Conservation (phyloP, 2,888 invertebrate species). For the Oegoconia quadripuncta region DNA sequence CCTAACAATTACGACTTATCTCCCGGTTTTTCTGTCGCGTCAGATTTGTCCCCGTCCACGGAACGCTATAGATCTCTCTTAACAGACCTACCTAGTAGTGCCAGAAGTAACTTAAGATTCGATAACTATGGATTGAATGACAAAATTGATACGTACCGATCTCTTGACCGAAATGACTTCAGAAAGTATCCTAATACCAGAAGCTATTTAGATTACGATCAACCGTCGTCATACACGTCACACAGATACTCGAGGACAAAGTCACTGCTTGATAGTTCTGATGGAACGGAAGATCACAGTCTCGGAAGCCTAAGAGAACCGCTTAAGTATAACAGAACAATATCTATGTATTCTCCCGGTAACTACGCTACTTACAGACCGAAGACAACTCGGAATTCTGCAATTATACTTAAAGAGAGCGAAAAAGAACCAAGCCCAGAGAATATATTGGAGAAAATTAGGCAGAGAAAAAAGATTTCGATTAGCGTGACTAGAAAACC, state of each 20-base stretch:
- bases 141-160: conserved; percentile 69
- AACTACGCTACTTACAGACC: conserved; percentile 74
- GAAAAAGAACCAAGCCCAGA: conserved; percentile 74
- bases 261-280: conserved; percentile 64
- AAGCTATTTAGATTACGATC: conserved; percentile 66
- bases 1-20: conserved; percentile 61
- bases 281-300: conserved; percentile 49
- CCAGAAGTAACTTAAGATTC: conserved; percentile 55
- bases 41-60: conserved; percentile 64
- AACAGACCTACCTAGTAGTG: conserved; percentile 49
- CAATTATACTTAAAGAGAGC: conserved; percentile 71
- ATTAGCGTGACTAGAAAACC: conserved; percentile 72
- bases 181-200: conserved; percentile 61
- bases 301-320: conserved; percentile 54
- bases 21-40: conserved; percentile 58
- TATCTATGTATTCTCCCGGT: conserved; percentile 72
- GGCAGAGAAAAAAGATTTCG: conserved; percentile 69
- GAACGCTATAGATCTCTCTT: conserved; percentile 66
- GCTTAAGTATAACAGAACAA: conserved; percentile 64
- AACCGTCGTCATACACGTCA: conserved; percentile 55
- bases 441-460: conserved; percentile 73
- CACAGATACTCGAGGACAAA: conserved; percentile 68
- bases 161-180: conserved; percentile 70
- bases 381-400: conserved; percentile 69
- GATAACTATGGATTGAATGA: conserved; percentile 63